Conservation (phyloP, 2,797 vertebrate species). For the Pachyuromys duprasi region DNA sequence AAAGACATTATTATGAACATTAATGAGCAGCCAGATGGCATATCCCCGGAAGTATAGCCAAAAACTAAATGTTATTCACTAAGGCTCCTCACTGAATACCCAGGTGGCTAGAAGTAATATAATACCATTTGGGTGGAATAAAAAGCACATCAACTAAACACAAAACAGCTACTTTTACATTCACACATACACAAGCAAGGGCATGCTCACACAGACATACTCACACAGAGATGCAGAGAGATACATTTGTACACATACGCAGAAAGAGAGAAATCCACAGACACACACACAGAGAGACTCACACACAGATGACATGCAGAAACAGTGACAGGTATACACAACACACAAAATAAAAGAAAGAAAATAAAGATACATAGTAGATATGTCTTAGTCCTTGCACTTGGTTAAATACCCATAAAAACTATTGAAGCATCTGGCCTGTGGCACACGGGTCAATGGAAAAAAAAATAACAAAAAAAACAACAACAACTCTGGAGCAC, state of each 20-base stretch:
- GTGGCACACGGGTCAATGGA: not conserved
- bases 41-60: constrained; percentile 26
- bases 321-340: not conserved
- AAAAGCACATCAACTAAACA: not conserved
- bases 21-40: constrained; percentile 76
- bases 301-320: not conserved
- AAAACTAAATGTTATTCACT: constrained; percentile 35
- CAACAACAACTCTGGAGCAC: not conserved
- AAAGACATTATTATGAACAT: constrained; percentile 69
- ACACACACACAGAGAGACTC: not conserved
- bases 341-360: not conserved
- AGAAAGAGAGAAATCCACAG: not conserved
- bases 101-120: constrained; percentile 33
- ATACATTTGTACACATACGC: not conserved
- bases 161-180: not conserved
- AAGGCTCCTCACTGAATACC: not conserved
- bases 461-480: too few species aligned
- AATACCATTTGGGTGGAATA: not conserved
- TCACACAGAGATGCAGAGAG: not conserved
- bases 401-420: constrained; percentile 8
- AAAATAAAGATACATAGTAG: constrained; percentile 32
- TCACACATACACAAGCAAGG: not conserved
- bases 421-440: not conserved
- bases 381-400: not conserved
- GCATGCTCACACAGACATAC: too few species aligned